phyloP scores from a whole-genome alignment of 2,113 vertebrate species.

The Trochalopteron elliotii region DNA sequence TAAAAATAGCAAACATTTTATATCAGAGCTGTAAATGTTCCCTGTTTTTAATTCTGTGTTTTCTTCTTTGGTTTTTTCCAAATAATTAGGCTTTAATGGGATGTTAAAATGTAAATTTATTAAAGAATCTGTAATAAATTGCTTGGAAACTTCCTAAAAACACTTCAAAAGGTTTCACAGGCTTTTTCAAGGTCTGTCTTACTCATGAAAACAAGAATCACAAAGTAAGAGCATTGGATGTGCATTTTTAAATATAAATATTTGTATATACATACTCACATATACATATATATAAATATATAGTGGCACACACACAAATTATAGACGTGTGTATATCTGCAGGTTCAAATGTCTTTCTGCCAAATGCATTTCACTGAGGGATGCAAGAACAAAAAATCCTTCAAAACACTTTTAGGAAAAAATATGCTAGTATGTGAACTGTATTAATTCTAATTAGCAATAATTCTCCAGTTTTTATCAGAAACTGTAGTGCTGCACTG shows the following conservation, averaged over 20 bases:
- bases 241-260: not conserved
- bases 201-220: not conserved
- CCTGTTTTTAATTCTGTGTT: not conserved
- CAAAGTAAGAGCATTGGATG: not conserved
- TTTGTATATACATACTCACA: no score
- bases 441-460: not conserved
- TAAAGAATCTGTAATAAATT: not conserved
- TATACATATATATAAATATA: not conserved
- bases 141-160: not conserved
- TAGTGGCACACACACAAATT: not conserved
- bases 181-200: not conserved
- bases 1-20: slow-evolving; percentile 44
- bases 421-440: rapidly evolving
- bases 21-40: not conserved
- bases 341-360: not conserved
- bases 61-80: not conserved
- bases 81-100: slow-evolving; percentile 13
- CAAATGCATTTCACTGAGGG: not conserved
- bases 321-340: not conserved
- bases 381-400: not conserved
- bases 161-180: not conserved
- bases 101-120: slow-evolving; percentile 22
- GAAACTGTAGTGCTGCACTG: not conserved
- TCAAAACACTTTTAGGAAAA: not conserved
- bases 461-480: not conserved